phyloP scores from a whole-genome alignment of 2,797 vertebrate genomes.

The Gymnocypris eckloni region DNA sequence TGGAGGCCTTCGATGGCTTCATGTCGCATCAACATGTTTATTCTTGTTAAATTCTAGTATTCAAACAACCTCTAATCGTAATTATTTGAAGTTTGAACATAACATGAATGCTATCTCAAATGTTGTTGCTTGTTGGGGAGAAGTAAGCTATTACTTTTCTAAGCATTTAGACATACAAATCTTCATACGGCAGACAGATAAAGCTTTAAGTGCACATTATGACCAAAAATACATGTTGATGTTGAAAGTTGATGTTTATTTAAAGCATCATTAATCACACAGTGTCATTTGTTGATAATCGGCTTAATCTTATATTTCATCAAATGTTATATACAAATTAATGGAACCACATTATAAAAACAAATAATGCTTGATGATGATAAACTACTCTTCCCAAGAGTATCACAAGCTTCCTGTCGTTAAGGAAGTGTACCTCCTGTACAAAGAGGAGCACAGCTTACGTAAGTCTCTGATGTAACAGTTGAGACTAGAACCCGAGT shows the following conservation, averaged over 20 bases:
- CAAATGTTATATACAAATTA: conserved; percentile 15
- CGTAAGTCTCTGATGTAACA: conserved; percentile 38
- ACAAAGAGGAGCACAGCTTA: conserved; percentile 1
- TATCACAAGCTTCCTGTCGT: conserved; percentile 15
- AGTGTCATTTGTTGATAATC: neutral
- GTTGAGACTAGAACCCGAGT: conserved; percentile 4
- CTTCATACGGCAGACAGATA: neutral
- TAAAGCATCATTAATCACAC: neutral
- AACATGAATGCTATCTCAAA: neutral
- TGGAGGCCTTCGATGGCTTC: neutral
- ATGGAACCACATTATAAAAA: neutral
- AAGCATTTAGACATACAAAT: neutral
- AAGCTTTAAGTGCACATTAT: neutral
- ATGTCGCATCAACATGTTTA: neutral
- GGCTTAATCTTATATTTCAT: neutral
- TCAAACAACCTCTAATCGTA: neutral
- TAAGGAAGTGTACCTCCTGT: neutral
- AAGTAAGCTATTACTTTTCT: neutral
- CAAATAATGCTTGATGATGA: conserved; percentile 2
- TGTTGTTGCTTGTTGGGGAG: neutral
- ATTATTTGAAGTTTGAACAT: neutral
- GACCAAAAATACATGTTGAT: no score
- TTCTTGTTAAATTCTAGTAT: neutral
- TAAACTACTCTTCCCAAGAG: neutral
- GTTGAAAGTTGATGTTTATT: neutral